phyloP scores from a whole-genome alignment of 2,797 vertebrate species.

The Rhinichthys osculus region DNA sequence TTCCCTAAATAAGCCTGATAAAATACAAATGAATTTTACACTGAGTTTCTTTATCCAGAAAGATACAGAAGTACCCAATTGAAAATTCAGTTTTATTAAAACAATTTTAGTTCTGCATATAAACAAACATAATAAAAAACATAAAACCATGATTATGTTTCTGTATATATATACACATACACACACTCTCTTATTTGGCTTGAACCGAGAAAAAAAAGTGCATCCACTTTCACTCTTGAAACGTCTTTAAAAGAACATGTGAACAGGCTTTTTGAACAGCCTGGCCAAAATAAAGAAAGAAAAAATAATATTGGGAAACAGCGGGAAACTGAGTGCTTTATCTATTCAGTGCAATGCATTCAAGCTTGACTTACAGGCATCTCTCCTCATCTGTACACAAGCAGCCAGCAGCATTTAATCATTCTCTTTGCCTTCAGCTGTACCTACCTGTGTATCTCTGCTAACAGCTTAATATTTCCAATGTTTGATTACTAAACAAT shows the following conservation, averaged over 20 bases:
- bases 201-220: slow-evolving; percentile 32
- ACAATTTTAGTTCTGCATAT: slow-evolving; percentile 26
- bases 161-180: too few relatives aligned
- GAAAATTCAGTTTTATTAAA: slow-evolving; percentile 22
- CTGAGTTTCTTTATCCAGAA: not conserved
- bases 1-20: not conserved
- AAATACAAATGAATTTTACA: slow-evolving; percentile 5
- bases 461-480: not conserved
- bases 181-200: not conserved
- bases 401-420: slow-evolving; percentile 1
- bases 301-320: not conserved
- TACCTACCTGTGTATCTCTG: not conserved
- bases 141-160: not conserved
- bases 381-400: not conserved
- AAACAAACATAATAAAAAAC: slow-evolving; percentile 27
- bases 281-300: not conserved
- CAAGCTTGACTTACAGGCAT: not conserved
- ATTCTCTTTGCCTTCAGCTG: slow-evolving; percentile 15
- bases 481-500: not conserved
- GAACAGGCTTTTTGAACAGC: not conserved
- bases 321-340: not conserved
- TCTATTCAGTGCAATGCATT: slow-evolving; percentile 16
- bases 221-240: slow-evolving; percentile 24
- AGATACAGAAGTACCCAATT: not conserved
- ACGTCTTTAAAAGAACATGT: slow-evolving; percentile 1